phyloP scores from a whole-genome alignment of 2,797 vertebrate genomes.

The Streptopelia turtur region DNA sequence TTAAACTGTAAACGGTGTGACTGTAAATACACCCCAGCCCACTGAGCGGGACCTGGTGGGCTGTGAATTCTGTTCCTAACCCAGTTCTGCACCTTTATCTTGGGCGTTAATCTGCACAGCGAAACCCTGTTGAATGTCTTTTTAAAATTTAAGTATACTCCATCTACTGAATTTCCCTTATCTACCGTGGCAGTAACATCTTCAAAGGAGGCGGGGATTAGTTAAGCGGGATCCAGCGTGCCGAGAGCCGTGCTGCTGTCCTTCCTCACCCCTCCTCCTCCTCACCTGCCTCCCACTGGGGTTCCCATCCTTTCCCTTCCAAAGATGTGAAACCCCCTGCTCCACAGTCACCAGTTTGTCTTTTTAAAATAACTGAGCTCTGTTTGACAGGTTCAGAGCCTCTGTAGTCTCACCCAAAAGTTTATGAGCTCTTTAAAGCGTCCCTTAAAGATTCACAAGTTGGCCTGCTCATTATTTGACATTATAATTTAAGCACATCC shows the following conservation, averaged over 20 bases:
- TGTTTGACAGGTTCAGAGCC: conserved; percentile 6
- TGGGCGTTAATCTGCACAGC: fast-evolving
- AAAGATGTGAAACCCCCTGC: background rate
- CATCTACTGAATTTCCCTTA: background rate
- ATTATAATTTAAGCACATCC: background rate
- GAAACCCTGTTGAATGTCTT: background rate
- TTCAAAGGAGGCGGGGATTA: background rate
- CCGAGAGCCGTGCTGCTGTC: background rate
- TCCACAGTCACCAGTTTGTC: background rate
- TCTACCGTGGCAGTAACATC: background rate
- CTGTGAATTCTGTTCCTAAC: background rate
- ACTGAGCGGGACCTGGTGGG: fast-evolving
- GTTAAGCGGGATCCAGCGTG: background rate
- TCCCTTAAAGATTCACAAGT: conserved; percentile 6
- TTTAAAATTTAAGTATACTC: background rate
- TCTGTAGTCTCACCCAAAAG: background rate
- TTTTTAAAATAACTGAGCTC: background rate
- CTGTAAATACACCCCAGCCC: background rate
- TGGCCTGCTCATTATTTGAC: background rate
- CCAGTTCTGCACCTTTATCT: background rate
- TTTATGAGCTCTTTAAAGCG: conserved; percentile 5
- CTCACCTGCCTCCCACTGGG: background rate
- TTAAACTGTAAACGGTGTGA: no score
- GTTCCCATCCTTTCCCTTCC: background rate
- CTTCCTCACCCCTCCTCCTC: background rate